These are phyloP conservation scores for Cantharis nigra DNA, from an alignment of 2,888 invertebrate genomes.

Conservation along the genomic window DNA sequence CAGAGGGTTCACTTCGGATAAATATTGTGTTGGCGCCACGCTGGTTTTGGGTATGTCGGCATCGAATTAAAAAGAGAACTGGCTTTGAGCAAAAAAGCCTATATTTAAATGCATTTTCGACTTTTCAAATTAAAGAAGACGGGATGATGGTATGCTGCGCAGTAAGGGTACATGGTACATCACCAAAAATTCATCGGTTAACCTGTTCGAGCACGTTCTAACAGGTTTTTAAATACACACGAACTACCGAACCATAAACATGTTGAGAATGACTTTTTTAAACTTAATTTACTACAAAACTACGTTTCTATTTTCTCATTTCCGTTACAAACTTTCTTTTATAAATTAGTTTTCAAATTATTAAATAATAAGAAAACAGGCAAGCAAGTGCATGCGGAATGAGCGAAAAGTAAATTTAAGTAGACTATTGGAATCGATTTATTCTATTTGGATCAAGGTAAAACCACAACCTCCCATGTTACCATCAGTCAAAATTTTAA, in stretches of 20 bases:
- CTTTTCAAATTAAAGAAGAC: not conserved
- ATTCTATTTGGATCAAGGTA: not conserved
- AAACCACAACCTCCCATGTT: not conserved
- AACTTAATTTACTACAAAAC: not conserved
- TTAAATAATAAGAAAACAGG: not conserved
- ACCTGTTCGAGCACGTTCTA: not conserved
- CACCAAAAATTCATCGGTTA: not conserved
- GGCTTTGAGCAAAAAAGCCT: constrained; percentile 2
- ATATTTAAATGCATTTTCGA: constrained; percentile 2
- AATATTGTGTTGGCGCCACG: constrained; percentile 26
- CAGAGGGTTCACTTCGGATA: constrained; percentile 20
- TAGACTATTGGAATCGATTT: not conserved
- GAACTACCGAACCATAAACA: constrained; percentile 1
- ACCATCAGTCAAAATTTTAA: not conserved
- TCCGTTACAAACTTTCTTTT: not conserved
- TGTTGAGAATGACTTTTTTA: not conserved
- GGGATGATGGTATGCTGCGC: not conserved
- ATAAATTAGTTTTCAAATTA: not conserved
- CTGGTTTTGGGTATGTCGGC: constrained; percentile 13
- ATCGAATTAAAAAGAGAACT: not conserved
- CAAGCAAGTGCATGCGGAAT: not conserved
- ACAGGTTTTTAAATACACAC: not conserved
- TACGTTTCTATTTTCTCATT: not conserved
- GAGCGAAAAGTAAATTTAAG: not conserved
- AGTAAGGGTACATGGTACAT: not conserved